Conservation (phyloP, 2,797 vertebrate genomes). For the Lepilemur septentrionalis region DNA sequence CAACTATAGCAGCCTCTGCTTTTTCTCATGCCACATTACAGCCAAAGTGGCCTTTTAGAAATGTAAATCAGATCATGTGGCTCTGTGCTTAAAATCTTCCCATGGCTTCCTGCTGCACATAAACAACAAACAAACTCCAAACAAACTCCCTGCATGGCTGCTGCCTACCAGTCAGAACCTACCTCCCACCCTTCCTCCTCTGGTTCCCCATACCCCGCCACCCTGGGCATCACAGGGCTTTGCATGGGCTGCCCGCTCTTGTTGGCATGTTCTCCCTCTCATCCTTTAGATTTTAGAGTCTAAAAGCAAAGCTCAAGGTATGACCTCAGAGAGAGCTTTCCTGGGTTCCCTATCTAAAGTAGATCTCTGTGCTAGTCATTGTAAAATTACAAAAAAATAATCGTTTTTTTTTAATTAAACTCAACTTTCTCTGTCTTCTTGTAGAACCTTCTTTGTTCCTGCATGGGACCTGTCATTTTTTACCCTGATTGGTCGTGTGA, state of each 20-base stretch:
- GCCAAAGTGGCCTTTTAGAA: background rate
- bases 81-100: background rate
- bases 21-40: background rate
- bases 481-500: background rate
- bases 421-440: background rate
- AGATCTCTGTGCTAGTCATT: background rate
- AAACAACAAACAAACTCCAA: background rate
- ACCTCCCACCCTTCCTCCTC: background rate
- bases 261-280: background rate
- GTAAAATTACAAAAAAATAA: background rate
- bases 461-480: background rate
- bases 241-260: background rate
- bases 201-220: background rate
- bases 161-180: background rate
- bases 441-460: background rate
- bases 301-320: background rate
- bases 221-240: background rate
- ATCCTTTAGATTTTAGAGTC: conserved; percentile 37
- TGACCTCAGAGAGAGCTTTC: background rate
- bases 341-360: background rate
- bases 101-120: background rate
- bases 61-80: background rate
- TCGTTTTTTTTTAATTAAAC: background rate
- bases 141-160: background rate
- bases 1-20: background rate